Evolutionary conservation across 2,888 invertebrate genomes (phyloP).

Genomic region (Lasioglossum zephyrum): DNA sequence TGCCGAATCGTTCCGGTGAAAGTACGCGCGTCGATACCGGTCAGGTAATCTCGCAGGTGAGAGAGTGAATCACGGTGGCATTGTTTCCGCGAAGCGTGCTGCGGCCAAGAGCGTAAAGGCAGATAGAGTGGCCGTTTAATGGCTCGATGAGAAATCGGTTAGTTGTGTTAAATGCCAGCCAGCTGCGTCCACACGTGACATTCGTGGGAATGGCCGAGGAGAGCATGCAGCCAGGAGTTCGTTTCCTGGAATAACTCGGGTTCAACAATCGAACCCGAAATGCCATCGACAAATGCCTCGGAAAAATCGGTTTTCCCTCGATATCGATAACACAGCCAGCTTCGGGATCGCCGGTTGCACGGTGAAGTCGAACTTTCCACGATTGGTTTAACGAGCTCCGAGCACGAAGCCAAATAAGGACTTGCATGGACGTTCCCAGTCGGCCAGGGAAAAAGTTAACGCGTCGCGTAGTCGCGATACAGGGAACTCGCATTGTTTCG

Average conservation of each 20-base stretch:
- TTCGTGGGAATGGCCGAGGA: conserved; percentile 49
- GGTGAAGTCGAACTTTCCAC: conserved; percentile 49
- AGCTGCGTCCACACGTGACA: conserved; percentile 37
- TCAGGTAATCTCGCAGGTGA: conserved; percentile 16
- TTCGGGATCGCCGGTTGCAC: neutral
- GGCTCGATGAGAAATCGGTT: conserved; percentile 60
- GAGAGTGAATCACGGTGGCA: conserved; percentile 4
- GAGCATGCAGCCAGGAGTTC: conserved; percentile 17
- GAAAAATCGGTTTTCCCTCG: conserved; percentile 17
- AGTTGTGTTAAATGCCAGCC: conserved; percentile 39
- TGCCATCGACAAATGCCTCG: neutral
- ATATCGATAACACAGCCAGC: conserved; percentile 28
- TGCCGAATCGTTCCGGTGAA: conserved; percentile 12
- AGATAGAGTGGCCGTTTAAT: conserved; percentile 45
- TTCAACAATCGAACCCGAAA: conserved; percentile 10
- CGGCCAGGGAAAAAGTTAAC: conserved; percentile 51
- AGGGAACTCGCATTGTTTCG: conserved; percentile 12
- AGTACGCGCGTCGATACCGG: conserved; percentile 3
- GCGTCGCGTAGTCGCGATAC: neutral
- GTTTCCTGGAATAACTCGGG: conserved; percentile 15
- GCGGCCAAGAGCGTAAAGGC: conserved; percentile 25
- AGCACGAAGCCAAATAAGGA: conserved; percentile 51
- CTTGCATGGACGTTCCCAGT: conserved; percentile 38
- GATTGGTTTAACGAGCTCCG: conserved; percentile 53
- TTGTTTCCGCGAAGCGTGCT: conserved; percentile 11